These are phyloP conservation scores for Drosophila seclusa DNA, from an alignment of 2,888 invertebrate genomes.

Conservation along the genomic window DNA sequence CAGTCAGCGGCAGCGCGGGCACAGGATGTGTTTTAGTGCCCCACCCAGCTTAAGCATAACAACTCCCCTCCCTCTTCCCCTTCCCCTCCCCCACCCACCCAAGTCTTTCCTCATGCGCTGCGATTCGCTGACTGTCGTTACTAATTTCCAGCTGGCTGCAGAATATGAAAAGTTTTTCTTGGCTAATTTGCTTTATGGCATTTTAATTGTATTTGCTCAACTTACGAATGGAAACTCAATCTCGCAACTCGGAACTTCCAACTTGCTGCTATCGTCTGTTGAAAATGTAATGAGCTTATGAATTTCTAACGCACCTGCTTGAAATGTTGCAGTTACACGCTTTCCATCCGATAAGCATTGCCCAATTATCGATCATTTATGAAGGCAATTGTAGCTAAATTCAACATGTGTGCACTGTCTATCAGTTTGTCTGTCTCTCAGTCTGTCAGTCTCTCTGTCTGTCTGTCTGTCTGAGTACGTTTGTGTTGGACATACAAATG, in stretches of 20 bases:
- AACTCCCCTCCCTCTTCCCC: background rate
- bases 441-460: constrained; percentile 12
- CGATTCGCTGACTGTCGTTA: constrained; percentile 47
- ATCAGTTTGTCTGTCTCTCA: constrained; percentile 19
- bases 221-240: constrained; percentile 32
- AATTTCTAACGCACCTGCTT: constrained; percentile 63
- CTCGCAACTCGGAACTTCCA: constrained; percentile 7
- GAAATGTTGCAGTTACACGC: constrained; percentile 16
- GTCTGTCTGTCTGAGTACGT: constrained; percentile 17
- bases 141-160: constrained; percentile 72
- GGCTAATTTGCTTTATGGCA: constrained; percentile 80
- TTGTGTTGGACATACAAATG: constrained; percentile 60
- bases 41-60: constrained; percentile 31
- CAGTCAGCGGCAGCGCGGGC: constrained; percentile 24
- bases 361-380: constrained; percentile 74
- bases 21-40: constrained; percentile 76
- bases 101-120: background rate
- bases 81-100: background rate
- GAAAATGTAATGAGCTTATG: constrained; percentile 78
- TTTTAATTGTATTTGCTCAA: constrained; percentile 77
- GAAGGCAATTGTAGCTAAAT: constrained; percentile 66
- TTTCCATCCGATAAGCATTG: constrained; percentile 55
- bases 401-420: constrained; percentile 49
- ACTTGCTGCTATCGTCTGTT: constrained; percentile 47
- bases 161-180: constrained; percentile 77